phyloP scores from a whole-genome alignment of 2,797 vertebrate species.

The Antrozous pallidus region DNA sequence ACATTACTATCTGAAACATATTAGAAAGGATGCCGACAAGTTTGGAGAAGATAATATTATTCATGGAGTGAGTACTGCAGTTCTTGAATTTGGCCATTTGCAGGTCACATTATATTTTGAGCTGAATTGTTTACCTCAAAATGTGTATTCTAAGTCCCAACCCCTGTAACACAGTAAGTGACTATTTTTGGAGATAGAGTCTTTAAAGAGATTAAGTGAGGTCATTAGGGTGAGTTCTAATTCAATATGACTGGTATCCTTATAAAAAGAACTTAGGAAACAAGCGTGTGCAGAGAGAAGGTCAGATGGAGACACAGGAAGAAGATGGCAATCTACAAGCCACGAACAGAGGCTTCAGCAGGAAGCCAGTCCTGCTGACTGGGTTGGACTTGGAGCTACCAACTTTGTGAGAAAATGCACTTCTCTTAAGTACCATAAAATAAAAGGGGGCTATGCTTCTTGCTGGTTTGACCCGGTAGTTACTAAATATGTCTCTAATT shows the following conservation, averaged over 20 bases:
- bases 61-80: not conserved
- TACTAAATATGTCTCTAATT: not conserved
- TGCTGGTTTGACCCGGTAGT: not conserved
- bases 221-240: not conserved
- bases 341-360: not conserved
- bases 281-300: not conserved
- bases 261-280: not conserved
- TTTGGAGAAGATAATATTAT: not conserved
- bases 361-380: not conserved
- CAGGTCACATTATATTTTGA: not conserved
- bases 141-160: not conserved
- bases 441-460: not conserved
- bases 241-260: not conserved
- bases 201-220: not conserved
- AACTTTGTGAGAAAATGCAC: not conserved
- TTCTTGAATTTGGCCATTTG: not conserved
- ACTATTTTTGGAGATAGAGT: not conserved
- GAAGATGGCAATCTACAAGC: not conserved
- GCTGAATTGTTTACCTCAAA: not conserved
- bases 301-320: not conserved
- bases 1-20: not conserved
- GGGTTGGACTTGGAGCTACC: not conserved
- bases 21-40: not conserved
- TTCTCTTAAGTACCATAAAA: not conserved
- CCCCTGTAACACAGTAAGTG: not conserved